A percentile compares a stretch with the other conserved stretches of the same genome.
Conservation (phyloP, 2,888 invertebrate genomes). For the Lasioglossum lativentre region DNA sequence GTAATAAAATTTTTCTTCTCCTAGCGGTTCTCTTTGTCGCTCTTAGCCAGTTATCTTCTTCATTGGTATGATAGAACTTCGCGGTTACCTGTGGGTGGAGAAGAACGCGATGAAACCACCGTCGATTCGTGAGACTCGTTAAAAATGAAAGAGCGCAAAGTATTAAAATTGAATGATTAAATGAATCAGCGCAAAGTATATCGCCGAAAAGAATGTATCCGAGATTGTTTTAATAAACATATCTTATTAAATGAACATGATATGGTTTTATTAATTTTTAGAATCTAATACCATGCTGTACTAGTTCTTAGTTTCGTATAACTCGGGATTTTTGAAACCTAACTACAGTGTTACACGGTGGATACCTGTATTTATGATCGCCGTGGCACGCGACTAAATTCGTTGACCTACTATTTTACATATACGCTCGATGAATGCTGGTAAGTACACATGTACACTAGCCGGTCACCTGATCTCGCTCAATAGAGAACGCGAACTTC, state of each 20-base stretch:
- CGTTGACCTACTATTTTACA: slow-evolving; percentile 62
- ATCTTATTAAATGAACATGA: background rate
- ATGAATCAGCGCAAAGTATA: too few relatives aligned
- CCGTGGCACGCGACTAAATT: slow-evolving; percentile 59
- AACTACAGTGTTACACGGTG: background rate
- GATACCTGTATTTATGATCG: slow-evolving; percentile 47
- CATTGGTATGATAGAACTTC: slow-evolving; percentile 77
- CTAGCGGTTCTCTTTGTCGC: background rate
- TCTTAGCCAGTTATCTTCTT: slow-evolving; percentile 41
- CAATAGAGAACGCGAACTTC: background rate
- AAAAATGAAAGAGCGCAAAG: background rate
- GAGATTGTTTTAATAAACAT: background rate
- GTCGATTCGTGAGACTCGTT: background rate
- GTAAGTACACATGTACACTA: background rate
- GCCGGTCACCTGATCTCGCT: background rate
- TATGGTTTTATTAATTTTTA: background rate
- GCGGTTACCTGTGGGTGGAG: slow-evolving; percentile 83
- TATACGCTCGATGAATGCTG: slow-evolving; percentile 14
- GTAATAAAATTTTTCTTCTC: slow-evolving; percentile 55
- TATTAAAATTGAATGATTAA: too few relatives aligned
- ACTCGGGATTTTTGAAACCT: background rate
- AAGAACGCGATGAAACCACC: slow-evolving; percentile 21
- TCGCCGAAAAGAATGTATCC: too few relatives aligned
- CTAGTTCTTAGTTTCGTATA: background rate
- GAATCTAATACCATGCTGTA: background rate